Evolutionary conservation across 2,888 invertebrate genomes (phyloP).

Genomic region (Diarsia brunnea): DNA sequence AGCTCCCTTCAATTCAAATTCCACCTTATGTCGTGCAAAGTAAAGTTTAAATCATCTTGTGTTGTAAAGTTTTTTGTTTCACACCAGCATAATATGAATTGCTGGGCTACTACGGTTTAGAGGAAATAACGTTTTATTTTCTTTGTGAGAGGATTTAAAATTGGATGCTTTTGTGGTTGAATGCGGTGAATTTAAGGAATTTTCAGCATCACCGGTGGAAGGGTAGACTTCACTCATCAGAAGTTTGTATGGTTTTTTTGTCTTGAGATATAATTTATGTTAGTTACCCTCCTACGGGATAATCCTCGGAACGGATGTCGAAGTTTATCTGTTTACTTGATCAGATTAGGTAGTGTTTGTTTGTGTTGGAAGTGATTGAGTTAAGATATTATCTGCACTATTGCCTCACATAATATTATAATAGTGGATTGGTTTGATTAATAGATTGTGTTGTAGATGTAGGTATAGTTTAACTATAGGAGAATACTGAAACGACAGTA

Average conservation of each 20-base stretch:
- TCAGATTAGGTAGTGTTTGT: slow-evolving; percentile 44
- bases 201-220: slow-evolving; percentile 42
- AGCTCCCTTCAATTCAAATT: slow-evolving; percentile 58
- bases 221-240: slow-evolving; percentile 55
- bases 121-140: slow-evolving; percentile 49
- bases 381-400: slow-evolving; percentile 34
- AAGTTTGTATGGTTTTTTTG: slow-evolving; percentile 60
- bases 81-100: slow-evolving; percentile 41
- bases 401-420: slow-evolving; percentile 23
- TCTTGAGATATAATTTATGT: slow-evolving; percentile 59
- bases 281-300: slow-evolving; percentile 33
- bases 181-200: slow-evolving; percentile 61
- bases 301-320: slow-evolving; percentile 19
- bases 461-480: background rate
- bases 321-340: slow-evolving; percentile 38
- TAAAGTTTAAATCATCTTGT: slow-evolving; percentile 45
- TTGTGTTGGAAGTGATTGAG: slow-evolving; percentile 34
- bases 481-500: background rate
- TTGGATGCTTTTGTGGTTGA: slow-evolving; percentile 45
- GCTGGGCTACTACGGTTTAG: slow-evolving; percentile 26
- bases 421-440: slow-evolving; percentile 1
- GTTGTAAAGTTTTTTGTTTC: slow-evolving; percentile 53
- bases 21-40: slow-evolving; percentile 53
- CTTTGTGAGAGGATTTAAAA: slow-evolving; percentile 34
- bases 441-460: slow-evolving; percentile 1